Evolutionary conservation across 2,113 vertebrate genomes (phyloP).

Genomic region (Thunnus thynnus): DNA sequence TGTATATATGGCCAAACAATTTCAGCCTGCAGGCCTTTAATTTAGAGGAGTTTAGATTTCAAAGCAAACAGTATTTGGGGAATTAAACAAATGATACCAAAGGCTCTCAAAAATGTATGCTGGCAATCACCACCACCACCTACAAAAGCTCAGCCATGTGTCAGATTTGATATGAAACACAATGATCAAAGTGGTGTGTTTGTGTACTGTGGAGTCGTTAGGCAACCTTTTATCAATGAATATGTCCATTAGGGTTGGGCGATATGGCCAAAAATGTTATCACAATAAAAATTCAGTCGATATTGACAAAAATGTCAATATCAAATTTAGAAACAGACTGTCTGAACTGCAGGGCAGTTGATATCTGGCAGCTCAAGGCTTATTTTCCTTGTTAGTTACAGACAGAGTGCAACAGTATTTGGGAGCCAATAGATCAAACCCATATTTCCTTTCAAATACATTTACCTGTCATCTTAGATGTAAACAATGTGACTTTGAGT

Average conservation of each 20-base stretch:
- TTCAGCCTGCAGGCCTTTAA: too few relatives aligned
- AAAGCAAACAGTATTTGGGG: too few relatives aligned
- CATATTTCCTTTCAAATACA: conserved; percentile 80
- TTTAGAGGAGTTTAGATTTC: too few relatives aligned
- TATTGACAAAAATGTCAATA: too few relatives aligned
- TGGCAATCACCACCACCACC: not conserved
- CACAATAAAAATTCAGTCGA: too few relatives aligned
- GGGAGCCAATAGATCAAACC: conserved; percentile 59
- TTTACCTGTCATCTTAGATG: conserved; percentile 82
- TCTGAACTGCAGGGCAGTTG: conserved; percentile 38
- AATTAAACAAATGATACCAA: too few relatives aligned
- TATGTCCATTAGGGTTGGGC: not conserved
- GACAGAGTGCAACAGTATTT: conserved; percentile 20
- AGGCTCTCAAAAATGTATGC: not conserved
- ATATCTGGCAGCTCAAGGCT: conserved; percentile 37
- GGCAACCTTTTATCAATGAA: not conserved
- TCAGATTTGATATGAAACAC: too few relatives aligned
- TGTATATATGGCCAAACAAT: too few relatives aligned
- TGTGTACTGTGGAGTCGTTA: not conserved
- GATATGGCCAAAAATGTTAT: too few relatives aligned
- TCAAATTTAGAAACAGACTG: conserved; percentile 11
- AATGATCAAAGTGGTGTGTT: not conserved
- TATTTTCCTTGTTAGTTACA: conserved; percentile 56
- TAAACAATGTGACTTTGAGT: conserved; percentile 84
- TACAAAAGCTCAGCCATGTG: not conserved